These are phyloP conservation scores for Tolmerus cingulatus DNA, from an alignment of 2,888 invertebrate genomes.

Conservation along the genomic window DNA sequence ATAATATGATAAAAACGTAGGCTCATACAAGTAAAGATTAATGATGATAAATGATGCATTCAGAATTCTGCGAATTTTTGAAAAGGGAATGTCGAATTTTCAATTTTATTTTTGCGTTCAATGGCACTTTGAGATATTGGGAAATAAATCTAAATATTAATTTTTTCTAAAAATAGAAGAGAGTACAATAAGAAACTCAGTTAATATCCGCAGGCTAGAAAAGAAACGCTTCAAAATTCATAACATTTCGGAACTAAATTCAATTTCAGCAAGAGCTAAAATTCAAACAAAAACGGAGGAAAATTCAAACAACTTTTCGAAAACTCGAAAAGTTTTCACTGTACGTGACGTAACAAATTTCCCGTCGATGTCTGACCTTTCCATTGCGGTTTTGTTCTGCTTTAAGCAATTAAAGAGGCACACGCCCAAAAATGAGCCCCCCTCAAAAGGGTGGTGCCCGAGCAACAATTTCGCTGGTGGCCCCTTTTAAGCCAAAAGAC, in stretches of 20 bases:
- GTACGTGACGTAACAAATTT: background rate
- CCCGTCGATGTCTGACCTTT: background rate
- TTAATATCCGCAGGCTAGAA: background rate
- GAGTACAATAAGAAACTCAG: background rate
- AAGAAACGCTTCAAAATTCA: background rate
- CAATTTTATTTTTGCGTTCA: background rate
- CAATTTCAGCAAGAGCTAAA: background rate
- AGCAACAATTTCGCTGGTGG: background rate
- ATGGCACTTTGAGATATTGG: background rate
- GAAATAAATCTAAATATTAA: background rate
- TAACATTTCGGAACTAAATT: background rate
- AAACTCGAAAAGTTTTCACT: background rate
- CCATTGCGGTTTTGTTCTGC: background rate
- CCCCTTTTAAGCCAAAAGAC: background rate
- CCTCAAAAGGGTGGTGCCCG: background rate
- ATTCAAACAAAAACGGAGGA: background rate
- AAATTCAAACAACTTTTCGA: background rate
- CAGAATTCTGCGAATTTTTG: background rate
- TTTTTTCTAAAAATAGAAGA: background rate
- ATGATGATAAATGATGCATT: too few relatives aligned
- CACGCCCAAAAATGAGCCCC: background rate
- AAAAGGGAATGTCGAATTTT: too few relatives aligned
- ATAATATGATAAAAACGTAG: too few relatives aligned
- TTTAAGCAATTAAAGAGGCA: background rate
- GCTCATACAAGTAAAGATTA: too few relatives aligned